These are phyloP conservation scores for Syndactyla subalaris DNA, from an alignment of 2,797 vertebrate species.

Conservation along the genomic window DNA sequence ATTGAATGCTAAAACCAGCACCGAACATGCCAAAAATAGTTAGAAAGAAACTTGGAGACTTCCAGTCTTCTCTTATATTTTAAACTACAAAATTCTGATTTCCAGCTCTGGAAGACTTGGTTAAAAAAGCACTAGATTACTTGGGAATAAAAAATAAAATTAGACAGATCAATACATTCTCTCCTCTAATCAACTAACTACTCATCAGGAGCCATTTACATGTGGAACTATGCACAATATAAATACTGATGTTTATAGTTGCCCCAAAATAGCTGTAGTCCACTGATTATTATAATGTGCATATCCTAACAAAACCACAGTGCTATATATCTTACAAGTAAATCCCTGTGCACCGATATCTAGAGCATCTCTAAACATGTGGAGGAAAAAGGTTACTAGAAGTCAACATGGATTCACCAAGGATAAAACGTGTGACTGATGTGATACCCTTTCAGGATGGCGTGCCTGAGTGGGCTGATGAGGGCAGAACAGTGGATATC, in stretches of 20 bases:
- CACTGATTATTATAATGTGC: background rate
- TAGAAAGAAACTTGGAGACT: background rate
- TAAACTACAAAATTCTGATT: background rate
- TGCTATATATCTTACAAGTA: background rate
- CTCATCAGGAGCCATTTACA: background rate
- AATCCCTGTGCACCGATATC: background rate
- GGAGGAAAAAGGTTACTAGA: background rate
- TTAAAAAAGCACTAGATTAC: background rate
- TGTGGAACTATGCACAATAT: background rate
- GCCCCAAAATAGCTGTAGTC: background rate
- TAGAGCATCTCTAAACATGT: background rate
- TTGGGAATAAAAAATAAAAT: background rate
- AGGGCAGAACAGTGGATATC: background rate
- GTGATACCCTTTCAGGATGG: fast-evolving
- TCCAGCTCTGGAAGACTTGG: background rate
- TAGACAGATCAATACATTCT: background rate
- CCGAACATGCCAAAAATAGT: background rate
- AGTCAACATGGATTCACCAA: background rate
- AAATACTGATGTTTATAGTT: background rate
- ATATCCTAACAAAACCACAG: background rate
- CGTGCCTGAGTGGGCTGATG: background rate
- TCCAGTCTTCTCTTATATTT: background rate
- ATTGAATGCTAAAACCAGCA: background rate
- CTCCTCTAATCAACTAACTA: background rate
- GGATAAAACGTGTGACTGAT: background rate